Evolutionary conservation across 2,113 vertebrate species (phyloP), one percentile per base, ranked within the genome.

Genomic region (Epinephelus lanceolatus): DNA sequence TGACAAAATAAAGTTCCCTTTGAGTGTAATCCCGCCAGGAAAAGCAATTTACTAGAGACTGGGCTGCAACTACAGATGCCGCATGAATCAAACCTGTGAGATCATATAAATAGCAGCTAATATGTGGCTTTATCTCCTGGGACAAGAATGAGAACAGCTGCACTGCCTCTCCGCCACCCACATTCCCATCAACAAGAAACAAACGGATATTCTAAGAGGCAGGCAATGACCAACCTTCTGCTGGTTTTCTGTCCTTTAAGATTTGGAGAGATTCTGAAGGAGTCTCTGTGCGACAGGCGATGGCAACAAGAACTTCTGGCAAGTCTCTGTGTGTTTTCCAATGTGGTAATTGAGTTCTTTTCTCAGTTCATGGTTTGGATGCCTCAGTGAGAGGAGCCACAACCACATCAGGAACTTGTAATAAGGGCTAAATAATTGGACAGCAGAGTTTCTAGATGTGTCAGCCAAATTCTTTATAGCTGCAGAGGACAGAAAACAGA

Each of bases 321-420:
- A 12, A 45, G 67, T 23, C 27, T 76, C 23, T 30, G 1, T 30
- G 15, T 47, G 59, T 65, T 79, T 79, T 42, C 17, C 30, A 19
- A 4, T 19, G 3, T 18, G 15, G 42, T 18, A 18, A 25, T 13
- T 30, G 40, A 47, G 19, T 45, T 55, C 23, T 66, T 42, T 59
- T 56, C 70, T 17, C 51, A 5, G 11, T 14, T 74, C n/a, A 2
- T 63, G 62, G 57, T 60, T 59, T 33, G 3, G 73, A 73, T 59
- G 72, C 19, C 73, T 63, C 61, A 25, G 60, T 5, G 33, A 1
- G 17, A 17, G n/a, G n/a, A 40, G 53, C 76, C 71, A 27, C 76
- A 62, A 27, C 74, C 67, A 37, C 86, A 78, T 15, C 49, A 81
- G 62, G 69, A 52, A 57, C 42, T 8, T 21, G 14, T 37, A 47